These are phyloP conservation scores for Enoplosus armatus DNA, from an alignment of 2,797 vertebrate species.

Conservation along the genomic window DNA sequence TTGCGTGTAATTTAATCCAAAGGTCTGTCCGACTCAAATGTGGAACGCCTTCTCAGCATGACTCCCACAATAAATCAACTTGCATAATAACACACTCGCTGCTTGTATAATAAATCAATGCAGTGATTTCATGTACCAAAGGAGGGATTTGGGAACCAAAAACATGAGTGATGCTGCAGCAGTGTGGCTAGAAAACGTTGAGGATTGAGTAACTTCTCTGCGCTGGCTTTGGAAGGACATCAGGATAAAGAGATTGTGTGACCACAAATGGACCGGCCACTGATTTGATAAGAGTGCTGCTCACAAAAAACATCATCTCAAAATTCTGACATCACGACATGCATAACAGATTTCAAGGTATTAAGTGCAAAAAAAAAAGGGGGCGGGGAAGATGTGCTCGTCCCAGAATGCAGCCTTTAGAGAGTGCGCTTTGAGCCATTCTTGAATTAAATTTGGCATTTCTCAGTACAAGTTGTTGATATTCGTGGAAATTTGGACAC, in stretches of 20 bases:
- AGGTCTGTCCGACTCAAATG: not conserved
- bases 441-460: not conserved
- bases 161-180: constrained; percentile 18
- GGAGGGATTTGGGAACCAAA: constrained; percentile 60
- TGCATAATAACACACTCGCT: constrained; percentile 26
- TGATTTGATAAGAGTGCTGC: constrained; percentile 19
- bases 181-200: constrained; percentile 13
- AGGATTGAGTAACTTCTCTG: constrained; percentile 41
- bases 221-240: constrained; percentile 47
- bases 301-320: constrained; percentile 30
- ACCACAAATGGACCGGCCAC: constrained; percentile 34
- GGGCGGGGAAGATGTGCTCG: not conserved
- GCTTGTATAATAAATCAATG: constrained; percentile 42
- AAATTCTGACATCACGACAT: constrained; percentile 28
- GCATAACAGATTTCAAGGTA: constrained; percentile 46
- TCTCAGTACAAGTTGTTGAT: constrained; percentile 4
- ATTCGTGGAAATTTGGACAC: not conserved
- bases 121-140: constrained; percentile 29
- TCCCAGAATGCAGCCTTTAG: constrained; percentile 1
- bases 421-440: not conserved
- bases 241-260: constrained; percentile 54
- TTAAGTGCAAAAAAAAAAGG: constrained; percentile 37
- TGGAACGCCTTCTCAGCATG: not conserved
- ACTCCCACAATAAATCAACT: constrained; percentile 23
- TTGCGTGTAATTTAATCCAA: not conserved